phyloP scores from a whole-genome alignment of 2,888 invertebrate species.

The Apoderus coryli region DNA sequence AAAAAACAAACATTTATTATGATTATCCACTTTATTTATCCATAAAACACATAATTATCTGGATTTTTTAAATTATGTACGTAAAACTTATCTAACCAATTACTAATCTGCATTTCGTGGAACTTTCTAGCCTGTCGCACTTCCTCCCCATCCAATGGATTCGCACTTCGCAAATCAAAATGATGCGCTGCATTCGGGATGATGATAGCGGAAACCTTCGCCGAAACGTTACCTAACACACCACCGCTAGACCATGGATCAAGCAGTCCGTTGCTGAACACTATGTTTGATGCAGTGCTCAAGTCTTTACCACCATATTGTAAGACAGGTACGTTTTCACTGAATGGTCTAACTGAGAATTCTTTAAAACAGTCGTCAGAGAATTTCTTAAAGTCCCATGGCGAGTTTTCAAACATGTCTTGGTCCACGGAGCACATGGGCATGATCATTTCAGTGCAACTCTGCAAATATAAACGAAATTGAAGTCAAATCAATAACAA shows the following conservation, averaged over 20 bases:
- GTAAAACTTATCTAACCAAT: constrained; percentile 35
- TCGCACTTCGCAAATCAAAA: constrained; percentile 56
- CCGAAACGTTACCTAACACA: constrained; percentile 52
- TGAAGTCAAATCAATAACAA: no score
- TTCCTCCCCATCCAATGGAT: constrained; percentile 48
- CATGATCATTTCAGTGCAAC: constrained; percentile 96
- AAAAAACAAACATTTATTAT: no score
- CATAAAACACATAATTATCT: no score
- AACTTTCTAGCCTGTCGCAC: constrained; percentile 46
- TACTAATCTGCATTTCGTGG: constrained; percentile 44
- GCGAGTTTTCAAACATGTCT: constrained; percentile 69
- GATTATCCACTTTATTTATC: no score
- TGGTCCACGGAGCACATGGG: constrained; percentile 62
- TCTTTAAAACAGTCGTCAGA: constrained; percentile 13
- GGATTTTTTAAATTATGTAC: no score
- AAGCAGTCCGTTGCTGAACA: constrained; percentile 71
- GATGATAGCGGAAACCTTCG: constrained; percentile 50
- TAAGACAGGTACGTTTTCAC: constrained; percentile 44
- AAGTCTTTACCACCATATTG: constrained; percentile 73
- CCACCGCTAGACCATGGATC: constrained; percentile 87
- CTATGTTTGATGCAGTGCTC: constrained; percentile 50
- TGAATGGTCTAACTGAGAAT: constrained; percentile 36
- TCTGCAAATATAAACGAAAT: constrained; percentile 41
- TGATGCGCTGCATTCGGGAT: constrained; percentile 80
- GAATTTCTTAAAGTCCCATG: constrained; percentile 52